A percentile compares a stretch with the other conserved stretches of the same genome.
phyloP scores from a whole-genome alignment of 2,888 invertebrate species.

The Caenorhabditis sp. region DNA sequence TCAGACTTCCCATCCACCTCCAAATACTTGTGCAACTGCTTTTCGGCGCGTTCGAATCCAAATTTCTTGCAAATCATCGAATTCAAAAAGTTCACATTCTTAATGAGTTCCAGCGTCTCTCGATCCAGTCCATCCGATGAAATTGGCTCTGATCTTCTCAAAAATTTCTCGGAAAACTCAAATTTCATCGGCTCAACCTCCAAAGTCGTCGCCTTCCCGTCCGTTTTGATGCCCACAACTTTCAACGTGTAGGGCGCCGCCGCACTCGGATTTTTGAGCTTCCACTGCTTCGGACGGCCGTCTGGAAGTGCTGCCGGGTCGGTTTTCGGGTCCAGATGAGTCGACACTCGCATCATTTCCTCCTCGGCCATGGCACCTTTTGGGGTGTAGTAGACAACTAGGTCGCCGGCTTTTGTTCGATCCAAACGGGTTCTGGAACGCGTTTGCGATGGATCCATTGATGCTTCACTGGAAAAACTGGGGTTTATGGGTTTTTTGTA shows the following conservation, averaged over 20 bases:
- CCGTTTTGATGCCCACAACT: no score
- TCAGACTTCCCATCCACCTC: not conserved
- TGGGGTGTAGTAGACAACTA: slow-evolving; percentile 21
- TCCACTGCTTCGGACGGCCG: not conserved
- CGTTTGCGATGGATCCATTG: not conserved
- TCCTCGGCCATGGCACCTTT: slow-evolving; percentile 12
- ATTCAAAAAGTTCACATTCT: no score
- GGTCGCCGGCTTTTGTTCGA: not conserved
- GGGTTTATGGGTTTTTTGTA: no score
- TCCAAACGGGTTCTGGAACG: slow-evolving; percentile 28
- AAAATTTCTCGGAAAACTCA: not conserved
- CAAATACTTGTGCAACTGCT: not conserved
- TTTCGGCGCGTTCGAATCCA: no score
- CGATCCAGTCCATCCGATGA: no score
- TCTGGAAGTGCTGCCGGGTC: not conserved
- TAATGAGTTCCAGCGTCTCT: no score
- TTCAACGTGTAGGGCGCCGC: no score
- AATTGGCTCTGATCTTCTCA: slow-evolving; percentile 5
- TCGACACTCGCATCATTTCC: slow-evolving; percentile 26
- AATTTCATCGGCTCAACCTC: no score
- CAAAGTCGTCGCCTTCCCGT: no score
- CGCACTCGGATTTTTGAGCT: no score
- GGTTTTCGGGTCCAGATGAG: not conserved
- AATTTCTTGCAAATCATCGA: no score
- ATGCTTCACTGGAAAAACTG: not conserved